Percentiles rank a stretch among this genome's conserved stretches.
These are phyloP conservation scores for Xylocampa areola DNA, from an alignment of 2,888 invertebrate genomes.

Conservation along the genomic window DNA sequence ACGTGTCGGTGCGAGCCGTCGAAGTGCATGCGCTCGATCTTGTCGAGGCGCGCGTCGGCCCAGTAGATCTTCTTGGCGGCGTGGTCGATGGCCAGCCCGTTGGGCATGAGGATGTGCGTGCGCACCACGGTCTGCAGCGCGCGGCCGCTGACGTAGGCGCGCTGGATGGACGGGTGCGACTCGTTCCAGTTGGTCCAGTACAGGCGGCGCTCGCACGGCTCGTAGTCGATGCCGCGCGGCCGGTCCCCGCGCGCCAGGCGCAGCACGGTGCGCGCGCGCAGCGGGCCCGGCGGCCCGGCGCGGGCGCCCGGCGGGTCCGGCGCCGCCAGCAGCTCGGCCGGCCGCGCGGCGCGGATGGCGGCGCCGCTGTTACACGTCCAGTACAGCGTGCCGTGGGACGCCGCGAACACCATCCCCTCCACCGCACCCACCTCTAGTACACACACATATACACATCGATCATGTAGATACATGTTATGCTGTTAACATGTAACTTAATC, in stretches of 20 bases:
- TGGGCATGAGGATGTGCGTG: slow-evolving; percentile 95
- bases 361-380: slow-evolving; percentile 96
- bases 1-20: slow-evolving; percentile 94
- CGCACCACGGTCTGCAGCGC: slow-evolving; percentile 92
- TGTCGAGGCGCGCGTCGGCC: slow-evolving; percentile 96
- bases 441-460: neutral
- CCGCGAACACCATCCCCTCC: slow-evolving; percentile 95
- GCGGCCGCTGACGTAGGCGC: slow-evolving; percentile 92
- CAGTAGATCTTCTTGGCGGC: slow-evolving; percentile 94
- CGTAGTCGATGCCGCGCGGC: slow-evolving; percentile 95
- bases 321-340: slow-evolving; percentile 47
- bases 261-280: slow-evolving; percentile 82
- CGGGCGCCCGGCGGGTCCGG: slow-evolving; percentile 19
- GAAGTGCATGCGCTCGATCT: slow-evolving; percentile 94
- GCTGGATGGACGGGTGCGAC: slow-evolving; percentile 94
- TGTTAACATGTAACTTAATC: too few species aligned
- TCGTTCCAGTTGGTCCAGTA: slow-evolving; percentile 98
- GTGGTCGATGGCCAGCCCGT: slow-evolving; percentile 94
- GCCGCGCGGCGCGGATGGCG: slow-evolving; percentile 66
- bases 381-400: slow-evolving; percentile 92
- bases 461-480: neutral
- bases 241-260: slow-evolving; percentile 93
- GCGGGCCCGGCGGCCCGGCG: slow-evolving; percentile 9
- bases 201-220: slow-evolving; percentile 93
- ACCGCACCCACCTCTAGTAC: slow-evolving; percentile 94